phyloP scores from a whole-genome alignment of 2,113 vertebrate species.

The Grammomys surdaster region DNA sequence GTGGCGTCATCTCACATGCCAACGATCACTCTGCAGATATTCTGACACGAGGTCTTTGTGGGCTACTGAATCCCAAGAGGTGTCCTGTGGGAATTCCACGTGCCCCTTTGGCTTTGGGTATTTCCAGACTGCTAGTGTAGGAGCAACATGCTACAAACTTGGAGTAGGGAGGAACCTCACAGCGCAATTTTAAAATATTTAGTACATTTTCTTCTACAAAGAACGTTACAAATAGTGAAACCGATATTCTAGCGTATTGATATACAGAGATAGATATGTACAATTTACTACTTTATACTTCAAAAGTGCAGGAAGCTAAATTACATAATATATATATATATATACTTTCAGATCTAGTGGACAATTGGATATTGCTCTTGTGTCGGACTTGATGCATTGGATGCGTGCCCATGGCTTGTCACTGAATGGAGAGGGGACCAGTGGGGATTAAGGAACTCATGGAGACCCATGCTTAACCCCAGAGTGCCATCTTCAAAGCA shows the following conservation, averaged over 20 bases:
- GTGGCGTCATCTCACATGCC: conserved; percentile 57
- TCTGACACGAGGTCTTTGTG: conserved; percentile 31
- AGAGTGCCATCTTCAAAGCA: conserved; percentile 46
- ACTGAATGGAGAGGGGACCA: conserved; percentile 62
- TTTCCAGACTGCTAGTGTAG: conserved; percentile 75
- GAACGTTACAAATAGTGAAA: conserved; percentile 85
- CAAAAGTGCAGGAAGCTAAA: conserved; percentile 84
- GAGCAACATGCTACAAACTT: conserved; percentile 59
- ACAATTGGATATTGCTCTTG: conserved; percentile 87
- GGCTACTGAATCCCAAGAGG: conserved; percentile 66
- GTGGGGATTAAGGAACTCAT: conserved; percentile 60
- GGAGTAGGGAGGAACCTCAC: conserved; percentile 64
- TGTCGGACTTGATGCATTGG: conserved; percentile 84
- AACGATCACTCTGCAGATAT: conserved; percentile 82
- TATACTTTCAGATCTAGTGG: conserved; percentile 73
- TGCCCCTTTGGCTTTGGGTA: not conserved
- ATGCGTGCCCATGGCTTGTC: conserved; percentile 86
- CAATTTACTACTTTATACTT: conserved; percentile 83
- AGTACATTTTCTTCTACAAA: conserved; percentile 78
- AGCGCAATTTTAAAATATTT: conserved; percentile 81
- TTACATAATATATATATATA: conserved; percentile 68
- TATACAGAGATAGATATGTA: conserved; percentile 79
- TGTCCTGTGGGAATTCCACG: conserved; percentile 51
- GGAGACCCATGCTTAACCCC: conserved; percentile 55
- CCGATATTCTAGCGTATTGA: conserved; percentile 76